Conservation (phyloP, 2,113 vertebrate genomes). For the Pygoscelis adeliae region DNA sequence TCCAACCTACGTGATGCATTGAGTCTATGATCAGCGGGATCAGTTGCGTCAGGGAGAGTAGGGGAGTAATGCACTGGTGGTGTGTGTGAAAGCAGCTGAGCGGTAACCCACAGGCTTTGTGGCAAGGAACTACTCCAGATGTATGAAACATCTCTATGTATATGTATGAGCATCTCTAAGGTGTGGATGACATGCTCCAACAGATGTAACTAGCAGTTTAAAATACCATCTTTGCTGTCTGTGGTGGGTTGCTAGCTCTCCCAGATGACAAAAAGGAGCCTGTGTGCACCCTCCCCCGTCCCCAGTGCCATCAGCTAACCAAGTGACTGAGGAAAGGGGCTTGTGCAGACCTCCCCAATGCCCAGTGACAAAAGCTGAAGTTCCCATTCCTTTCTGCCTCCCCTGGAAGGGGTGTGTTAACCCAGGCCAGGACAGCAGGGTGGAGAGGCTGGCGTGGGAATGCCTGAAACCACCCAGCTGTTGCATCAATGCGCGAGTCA, state of each 20-base stretch:
- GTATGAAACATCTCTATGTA: not conserved
- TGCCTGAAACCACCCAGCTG: not conserved
- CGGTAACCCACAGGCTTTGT: not conserved
- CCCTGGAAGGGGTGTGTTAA: not conserved
- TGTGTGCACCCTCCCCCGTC: not conserved
- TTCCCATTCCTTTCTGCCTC: not conserved
- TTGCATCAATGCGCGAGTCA: not conserved
- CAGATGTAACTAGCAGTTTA: not conserved
- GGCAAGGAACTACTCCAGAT: not conserved
- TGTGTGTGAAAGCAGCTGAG: not conserved
- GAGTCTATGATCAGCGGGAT: not conserved
- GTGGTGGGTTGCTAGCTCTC: not conserved
- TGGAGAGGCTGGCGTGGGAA: not conserved
- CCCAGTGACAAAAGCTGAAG: not conserved
- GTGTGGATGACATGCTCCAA: not conserved
- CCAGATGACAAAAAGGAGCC: not conserved
- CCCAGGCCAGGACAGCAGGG: not conserved
- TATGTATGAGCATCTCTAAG: not conserved
- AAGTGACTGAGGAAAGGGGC: not conserved
- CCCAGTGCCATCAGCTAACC: not conserved
- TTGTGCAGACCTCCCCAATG: not conserved
- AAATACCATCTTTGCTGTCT: not conserved
- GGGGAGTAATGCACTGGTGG: not conserved
- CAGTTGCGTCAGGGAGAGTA: accelerated
- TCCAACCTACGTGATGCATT: not conserved